These are phyloP conservation scores for Solea solea DNA, from an alignment of 2,113 vertebrate species.

Conservation along the genomic window DNA sequence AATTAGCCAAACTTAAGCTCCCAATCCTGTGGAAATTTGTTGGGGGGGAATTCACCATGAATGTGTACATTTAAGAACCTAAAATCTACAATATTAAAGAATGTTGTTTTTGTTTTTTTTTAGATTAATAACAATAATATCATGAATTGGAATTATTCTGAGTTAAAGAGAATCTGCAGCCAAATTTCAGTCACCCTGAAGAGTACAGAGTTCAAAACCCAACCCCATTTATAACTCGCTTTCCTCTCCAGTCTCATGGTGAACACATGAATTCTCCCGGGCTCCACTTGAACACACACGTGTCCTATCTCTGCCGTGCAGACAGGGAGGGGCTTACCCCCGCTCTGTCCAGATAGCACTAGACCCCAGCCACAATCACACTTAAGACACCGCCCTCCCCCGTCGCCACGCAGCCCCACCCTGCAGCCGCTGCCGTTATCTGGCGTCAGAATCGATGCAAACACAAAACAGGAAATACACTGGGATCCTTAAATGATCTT, in stretches of 20 bases:
- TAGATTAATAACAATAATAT: too few relatives aligned
- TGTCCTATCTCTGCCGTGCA: slow-evolving; percentile 63
- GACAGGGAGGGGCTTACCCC: slow-evolving; percentile 59
- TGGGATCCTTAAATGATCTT: slow-evolving; percentile 13
- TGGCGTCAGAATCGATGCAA: slow-evolving; percentile 38
- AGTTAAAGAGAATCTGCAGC: too few relatives aligned
- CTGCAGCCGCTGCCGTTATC: slow-evolving; percentile 27
- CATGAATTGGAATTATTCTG: too few relatives aligned
- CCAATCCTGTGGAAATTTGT: too few relatives aligned
- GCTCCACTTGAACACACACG: slow-evolving; percentile 46
- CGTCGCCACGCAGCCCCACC: slow-evolving; percentile 34
- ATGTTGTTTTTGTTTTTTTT: too few relatives aligned
- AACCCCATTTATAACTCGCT: neutral
- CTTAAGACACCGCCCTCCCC: slow-evolving; percentile 24
- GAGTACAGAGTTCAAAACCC: neutral
- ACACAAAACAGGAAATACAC: slow-evolving; percentile 48
- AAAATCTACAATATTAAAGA: too few relatives aligned
- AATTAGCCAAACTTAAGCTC: too few relatives aligned
- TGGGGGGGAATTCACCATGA: too few relatives aligned
- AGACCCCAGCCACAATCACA: slow-evolving; percentile 56
- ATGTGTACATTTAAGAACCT: too few relatives aligned
- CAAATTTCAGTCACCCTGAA: too few relatives aligned
- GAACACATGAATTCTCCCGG: slow-evolving; percentile 27
- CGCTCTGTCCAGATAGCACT: slow-evolving; percentile 57
- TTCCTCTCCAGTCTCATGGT: neutral